Evolutionary conservation across 2,113 vertebrate species (phyloP).

Genomic region (Polypterus senegalus): DNA sequence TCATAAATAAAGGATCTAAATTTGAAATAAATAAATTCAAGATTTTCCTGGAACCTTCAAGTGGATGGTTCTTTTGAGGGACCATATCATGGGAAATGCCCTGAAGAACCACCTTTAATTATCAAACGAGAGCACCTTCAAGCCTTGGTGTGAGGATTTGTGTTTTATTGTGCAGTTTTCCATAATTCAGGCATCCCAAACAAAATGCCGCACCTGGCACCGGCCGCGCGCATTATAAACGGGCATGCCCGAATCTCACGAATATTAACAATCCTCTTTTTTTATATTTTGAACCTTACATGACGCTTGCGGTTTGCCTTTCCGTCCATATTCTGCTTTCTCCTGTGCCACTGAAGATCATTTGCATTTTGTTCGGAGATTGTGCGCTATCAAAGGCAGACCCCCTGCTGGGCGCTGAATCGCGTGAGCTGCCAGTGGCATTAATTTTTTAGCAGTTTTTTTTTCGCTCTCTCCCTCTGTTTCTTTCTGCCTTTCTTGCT

Average conservation of each 20-base stretch:
- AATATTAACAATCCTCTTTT: not conserved
- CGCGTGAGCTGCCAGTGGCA: slow-evolving; percentile 62
- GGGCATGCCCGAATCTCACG: not conserved
- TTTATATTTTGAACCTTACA: slow-evolving; percentile 21
- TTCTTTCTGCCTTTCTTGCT: not conserved
- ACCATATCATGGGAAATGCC: no score
- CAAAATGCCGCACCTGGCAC: no score
- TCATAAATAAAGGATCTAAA: no score
- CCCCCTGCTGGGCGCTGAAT: slow-evolving; percentile 59
- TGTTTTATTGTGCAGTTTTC: no score
- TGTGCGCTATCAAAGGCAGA: slow-evolving; percentile 57
- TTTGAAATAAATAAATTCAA: no score
- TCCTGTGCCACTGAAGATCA: slow-evolving; percentile 27
- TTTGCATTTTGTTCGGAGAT: slow-evolving; percentile 37
- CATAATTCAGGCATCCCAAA: no score
- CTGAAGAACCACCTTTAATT: no score
- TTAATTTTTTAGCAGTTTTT: slow-evolving; percentile 66
- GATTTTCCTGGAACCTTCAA: no score
- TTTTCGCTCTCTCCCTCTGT: slow-evolving; percentile 2
- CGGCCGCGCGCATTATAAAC: no score
- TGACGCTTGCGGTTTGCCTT: slow-evolving; percentile 30
- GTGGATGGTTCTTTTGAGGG: no score
- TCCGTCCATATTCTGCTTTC: slow-evolving; percentile 26
- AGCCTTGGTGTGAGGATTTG: no score
- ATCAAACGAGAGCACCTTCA: no score